Evolutionary conservation across 2,888 invertebrate species (phyloP).

Genomic region (Andrena hattorfiana): DNA sequence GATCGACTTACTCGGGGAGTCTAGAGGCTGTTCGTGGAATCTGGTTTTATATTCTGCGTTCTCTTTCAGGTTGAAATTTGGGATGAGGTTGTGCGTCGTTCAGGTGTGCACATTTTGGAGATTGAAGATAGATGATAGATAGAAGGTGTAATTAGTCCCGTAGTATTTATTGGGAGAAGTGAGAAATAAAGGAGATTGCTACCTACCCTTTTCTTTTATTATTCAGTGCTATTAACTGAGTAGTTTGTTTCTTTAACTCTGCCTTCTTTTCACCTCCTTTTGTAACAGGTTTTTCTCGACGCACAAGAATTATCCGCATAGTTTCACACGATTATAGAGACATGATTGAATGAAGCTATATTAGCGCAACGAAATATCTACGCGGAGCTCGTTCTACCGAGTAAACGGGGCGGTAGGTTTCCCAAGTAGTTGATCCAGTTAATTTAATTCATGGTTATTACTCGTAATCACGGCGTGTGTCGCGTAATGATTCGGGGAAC

Average conservation of each 20-base stretch:
- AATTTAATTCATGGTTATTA: conserved; percentile 42
- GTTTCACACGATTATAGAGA: conserved; percentile 1
- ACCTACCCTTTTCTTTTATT: too few relatives aligned
- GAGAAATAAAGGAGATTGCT: too few relatives aligned
- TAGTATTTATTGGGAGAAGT: too few relatives aligned
- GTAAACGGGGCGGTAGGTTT: neutral
- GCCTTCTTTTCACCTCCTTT: too few relatives aligned
- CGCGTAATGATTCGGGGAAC: conserved; percentile 1
- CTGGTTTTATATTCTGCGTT: neutral
- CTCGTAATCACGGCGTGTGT: conserved; percentile 20
- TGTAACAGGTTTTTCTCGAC: too few relatives aligned
- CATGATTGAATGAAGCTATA: neutral
- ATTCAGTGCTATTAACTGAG: too few relatives aligned
- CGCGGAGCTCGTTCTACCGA: neutral
- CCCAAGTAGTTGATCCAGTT: conserved; percentile 1
- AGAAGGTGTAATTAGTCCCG: too few relatives aligned
- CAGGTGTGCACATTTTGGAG: too few relatives aligned
- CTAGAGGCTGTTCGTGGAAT: neutral
- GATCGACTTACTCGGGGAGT: neutral
- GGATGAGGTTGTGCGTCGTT: too few relatives aligned
- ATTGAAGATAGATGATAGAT: too few relatives aligned
- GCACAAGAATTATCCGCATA: neutral
- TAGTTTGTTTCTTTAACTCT: too few relatives aligned
- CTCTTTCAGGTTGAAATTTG: too few relatives aligned
- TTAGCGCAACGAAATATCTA: conserved; percentile 1